A percentile compares a stretch with the other conserved stretches of the same genome.
Conservation (phyloP, 1,140 invertebrate genomes). For the Conus betulinus region DNA sequence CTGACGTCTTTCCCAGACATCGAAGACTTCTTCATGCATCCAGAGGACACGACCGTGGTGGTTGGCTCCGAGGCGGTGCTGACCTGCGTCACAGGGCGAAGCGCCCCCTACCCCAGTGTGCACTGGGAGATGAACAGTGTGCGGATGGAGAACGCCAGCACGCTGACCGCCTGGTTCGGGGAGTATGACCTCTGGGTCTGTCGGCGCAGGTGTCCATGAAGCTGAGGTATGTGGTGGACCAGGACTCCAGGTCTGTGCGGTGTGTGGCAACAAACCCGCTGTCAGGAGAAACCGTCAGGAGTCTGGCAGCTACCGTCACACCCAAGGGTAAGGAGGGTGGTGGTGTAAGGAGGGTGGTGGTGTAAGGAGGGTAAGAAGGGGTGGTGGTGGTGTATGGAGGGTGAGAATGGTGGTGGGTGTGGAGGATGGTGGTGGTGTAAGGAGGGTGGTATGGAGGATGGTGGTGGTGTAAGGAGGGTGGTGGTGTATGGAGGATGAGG, state of each 20-base stretch:
- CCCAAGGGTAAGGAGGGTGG: conserved; percentile 34
- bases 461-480: too few species aligned
- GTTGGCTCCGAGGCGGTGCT: conserved; percentile 46
- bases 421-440: too few species aligned
- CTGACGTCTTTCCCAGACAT: conserved; percentile 46
- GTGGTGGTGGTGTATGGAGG: too few species aligned
- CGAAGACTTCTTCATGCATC: conserved; percentile 52
- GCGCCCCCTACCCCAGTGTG: conserved; percentile 52
- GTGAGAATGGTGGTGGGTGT: too few species aligned
- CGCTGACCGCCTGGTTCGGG: conserved; percentile 53
- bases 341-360: neutral
- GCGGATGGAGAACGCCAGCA: conserved; percentile 42
- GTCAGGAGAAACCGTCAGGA: conserved; percentile 37
- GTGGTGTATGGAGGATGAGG: too few species aligned
- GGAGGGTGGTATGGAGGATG: too few species aligned
- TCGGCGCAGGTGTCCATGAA: conserved; percentile 55
- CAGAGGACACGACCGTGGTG: conserved; percentile 35
- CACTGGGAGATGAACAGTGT: conserved; percentile 57
- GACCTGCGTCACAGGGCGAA: conserved; percentile 59
- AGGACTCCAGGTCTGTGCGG: conserved; percentile 34
- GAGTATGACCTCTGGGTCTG: conserved; percentile 39
- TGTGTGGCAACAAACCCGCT: conserved; percentile 55
- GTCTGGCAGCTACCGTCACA: conserved; percentile 35
- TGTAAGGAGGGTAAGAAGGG: neutral
- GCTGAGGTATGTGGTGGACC: conserved; percentile 40